Conservation (phyloP, 1,140 invertebrate genomes). For the Drosophila ficusphila region DNA sequence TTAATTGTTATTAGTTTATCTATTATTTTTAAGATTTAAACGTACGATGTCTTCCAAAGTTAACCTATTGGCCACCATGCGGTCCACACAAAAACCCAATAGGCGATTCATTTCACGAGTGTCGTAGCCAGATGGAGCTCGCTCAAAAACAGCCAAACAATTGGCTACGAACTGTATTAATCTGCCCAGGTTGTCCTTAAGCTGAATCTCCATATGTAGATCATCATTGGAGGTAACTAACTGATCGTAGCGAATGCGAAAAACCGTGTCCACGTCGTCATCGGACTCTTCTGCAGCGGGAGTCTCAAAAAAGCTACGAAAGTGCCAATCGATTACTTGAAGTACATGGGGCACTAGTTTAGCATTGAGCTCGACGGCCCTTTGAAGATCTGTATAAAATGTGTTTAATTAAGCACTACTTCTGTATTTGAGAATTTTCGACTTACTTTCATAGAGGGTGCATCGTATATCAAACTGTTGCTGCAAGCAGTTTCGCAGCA, state of each 20-base stretch:
- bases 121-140: constrained; percentile 64
- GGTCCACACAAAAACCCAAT: constrained; percentile 48
- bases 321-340: constrained; percentile 81
- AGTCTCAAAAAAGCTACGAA: constrained; percentile 71
- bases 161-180: constrained; percentile 70
- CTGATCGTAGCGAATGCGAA: constrained; percentile 60
- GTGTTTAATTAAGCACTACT: not conserved
- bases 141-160: constrained; percentile 63
- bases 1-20: not conserved
- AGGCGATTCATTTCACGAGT: constrained; percentile 62
- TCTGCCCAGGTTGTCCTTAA: constrained; percentile 73
- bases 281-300: constrained; percentile 27
- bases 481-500: constrained; percentile 73
- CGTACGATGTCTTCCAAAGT: constrained; percentile 59
- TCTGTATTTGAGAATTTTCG: not conserved
- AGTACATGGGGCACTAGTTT: constrained; percentile 76
- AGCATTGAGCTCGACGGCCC: constrained; percentile 79
- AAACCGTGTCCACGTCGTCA: constrained; percentile 53
- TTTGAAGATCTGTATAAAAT: constrained; percentile 61
- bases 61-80: constrained; percentile 62
- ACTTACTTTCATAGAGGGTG: constrained; percentile 76
- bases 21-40: not conserved
- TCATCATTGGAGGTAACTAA: constrained; percentile 43
- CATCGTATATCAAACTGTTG: constrained; percentile 67
- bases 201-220: constrained; percentile 54